Conservation (phyloP, 2,888 invertebrate species). For the Hofmannophila pseudospretella region DNA sequence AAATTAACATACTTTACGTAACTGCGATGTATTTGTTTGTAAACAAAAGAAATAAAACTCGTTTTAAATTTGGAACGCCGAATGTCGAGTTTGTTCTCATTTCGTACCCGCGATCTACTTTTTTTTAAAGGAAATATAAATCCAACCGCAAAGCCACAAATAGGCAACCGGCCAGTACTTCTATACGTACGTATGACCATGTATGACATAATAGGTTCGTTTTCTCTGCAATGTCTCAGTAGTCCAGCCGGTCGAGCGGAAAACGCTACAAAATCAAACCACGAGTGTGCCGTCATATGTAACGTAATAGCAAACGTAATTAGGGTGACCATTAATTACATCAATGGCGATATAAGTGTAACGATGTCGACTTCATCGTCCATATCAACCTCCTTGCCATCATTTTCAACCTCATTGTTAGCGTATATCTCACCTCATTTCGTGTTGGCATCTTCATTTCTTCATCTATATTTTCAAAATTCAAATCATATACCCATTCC, state of each 20-base stretch:
- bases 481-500: too few relatives aligned
- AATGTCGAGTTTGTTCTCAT: constrained; percentile 7
- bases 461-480: too few relatives aligned
- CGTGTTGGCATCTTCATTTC: too few relatives aligned
- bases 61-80: constrained; percentile 2
- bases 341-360: not conserved
- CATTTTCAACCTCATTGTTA: too few relatives aligned
- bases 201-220: constrained; percentile 31
- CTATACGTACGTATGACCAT: constrained; percentile 10
- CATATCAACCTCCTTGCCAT: too few relatives aligned
- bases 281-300: not conserved
- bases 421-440: too few relatives aligned
- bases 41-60: constrained; percentile 1
- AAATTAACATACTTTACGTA: constrained; percentile 5
- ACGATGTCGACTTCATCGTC: too few relatives aligned
- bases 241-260: constrained; percentile 16
- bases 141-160: constrained; percentile 10
- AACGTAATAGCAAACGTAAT: constrained; percentile 1
- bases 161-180: constrained; percentile 11
- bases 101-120: constrained; percentile 9
- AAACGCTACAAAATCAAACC: constrained; percentile 16
- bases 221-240: constrained; percentile 26
- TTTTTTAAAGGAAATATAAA: constrained; percentile 7
- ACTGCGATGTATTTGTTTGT: constrained; percentile 1
- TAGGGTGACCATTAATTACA: not conserved